These are phyloP conservation scores for Spongilla lacustris DNA, from an alignment of 37 sponge, comb jelly and placozoan genomes.

Conservation along the genomic window DNA sequence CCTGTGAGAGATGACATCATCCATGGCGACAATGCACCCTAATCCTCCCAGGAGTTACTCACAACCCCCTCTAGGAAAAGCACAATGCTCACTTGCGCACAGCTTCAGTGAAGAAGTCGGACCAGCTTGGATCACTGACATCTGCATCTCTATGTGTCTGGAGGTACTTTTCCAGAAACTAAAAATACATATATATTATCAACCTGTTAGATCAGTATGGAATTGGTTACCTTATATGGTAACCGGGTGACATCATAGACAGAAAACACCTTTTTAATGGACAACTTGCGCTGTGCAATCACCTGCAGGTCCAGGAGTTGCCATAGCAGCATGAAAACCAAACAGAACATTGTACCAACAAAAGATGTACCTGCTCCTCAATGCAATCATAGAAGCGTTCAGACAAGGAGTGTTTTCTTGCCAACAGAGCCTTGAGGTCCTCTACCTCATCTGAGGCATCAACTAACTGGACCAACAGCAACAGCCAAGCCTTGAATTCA, in stretches of 20 bases:
- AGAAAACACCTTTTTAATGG: too few species aligned
- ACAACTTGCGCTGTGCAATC: not conserved
- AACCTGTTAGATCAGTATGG: not conserved
- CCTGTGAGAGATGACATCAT: not conserved
- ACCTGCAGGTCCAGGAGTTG: too few species aligned
- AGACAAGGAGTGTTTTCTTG: constrained; percentile 13
- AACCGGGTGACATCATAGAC: not conserved
- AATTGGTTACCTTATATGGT: not conserved
- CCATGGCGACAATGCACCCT: not conserved
- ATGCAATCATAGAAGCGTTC: constrained; percentile 42
- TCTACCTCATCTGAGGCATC: constrained; percentile 31
- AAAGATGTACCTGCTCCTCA: constrained; percentile 19
- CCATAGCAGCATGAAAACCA: not conserved
- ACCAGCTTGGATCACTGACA: constrained; percentile 48
- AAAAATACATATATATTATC: not conserved
- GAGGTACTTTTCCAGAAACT: constrained; percentile 56
- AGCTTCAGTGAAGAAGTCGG: constrained; percentile 48
- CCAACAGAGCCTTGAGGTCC: constrained; percentile 56
- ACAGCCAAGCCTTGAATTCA: constrained; percentile 45
- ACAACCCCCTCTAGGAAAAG: not conserved
- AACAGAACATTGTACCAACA: not conserved
- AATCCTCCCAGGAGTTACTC: not conserved
- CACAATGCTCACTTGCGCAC: constrained; percentile 31
- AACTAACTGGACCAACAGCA: constrained; percentile 30
- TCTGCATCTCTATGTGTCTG: constrained; percentile 43